Conservation (phyloP, 2,113 vertebrate species). For the Neomonachus schauinslandi region DNA sequence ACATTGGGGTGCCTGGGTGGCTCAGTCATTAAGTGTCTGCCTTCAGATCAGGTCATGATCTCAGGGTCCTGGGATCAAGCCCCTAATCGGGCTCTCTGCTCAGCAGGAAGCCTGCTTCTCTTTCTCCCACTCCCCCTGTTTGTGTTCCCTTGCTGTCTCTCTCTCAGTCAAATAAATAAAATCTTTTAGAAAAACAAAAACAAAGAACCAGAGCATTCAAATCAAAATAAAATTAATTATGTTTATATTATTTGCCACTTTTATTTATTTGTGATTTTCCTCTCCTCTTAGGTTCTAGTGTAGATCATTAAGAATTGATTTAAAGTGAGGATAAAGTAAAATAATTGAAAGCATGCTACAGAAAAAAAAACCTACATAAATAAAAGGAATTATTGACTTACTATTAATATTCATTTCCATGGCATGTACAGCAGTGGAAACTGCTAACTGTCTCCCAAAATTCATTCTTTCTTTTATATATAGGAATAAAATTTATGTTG, state of each 20-base stretch:
- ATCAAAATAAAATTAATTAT: constrained; percentile 51
- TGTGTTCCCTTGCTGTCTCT: too few species aligned
- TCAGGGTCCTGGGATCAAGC: too few species aligned
- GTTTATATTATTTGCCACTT: constrained; percentile 21
- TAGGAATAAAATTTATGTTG: constrained; percentile 15
- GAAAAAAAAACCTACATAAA: not conserved
- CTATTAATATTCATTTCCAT: not conserved
- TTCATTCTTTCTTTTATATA: not conserved
- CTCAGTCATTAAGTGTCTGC: too few species aligned
- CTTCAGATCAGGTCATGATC: too few species aligned
- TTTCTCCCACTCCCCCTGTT: too few species aligned
- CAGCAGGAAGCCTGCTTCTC: too few species aligned
- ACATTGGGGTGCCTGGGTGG: not conserved
- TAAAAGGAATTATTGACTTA: constrained; percentile 1
- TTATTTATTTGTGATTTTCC: not conserved
- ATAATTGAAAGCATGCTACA: not conserved
- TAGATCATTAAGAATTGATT: constrained; percentile 17
- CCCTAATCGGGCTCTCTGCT: too few species aligned
- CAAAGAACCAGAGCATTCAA: constrained; percentile 16
- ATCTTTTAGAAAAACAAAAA: too few species aligned
- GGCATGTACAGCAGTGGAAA: not conserved
- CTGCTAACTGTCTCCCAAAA: not conserved
- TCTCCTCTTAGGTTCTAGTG: not conserved
- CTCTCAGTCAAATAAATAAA: too few species aligned
- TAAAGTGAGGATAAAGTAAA: not conserved